Base-by-base conservation (phyloP, 2,888 invertebrate genomes). In the Nipponacmea schrenckii region DNA sequence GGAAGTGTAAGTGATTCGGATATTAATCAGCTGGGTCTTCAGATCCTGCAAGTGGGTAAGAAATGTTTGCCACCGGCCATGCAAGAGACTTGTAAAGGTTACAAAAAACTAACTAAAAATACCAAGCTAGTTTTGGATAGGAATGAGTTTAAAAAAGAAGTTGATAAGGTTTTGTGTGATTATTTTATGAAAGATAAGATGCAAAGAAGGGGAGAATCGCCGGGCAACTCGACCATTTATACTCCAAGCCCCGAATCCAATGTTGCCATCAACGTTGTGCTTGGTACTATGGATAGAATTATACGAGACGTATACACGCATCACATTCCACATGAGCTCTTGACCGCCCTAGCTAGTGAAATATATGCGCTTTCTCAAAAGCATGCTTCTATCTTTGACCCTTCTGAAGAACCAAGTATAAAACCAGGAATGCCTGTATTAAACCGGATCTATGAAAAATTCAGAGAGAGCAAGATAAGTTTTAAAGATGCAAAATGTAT, bases 401-500 rank as follows among this genome's bases (percentile, higher is more conserved):
- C 31, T 14, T 26, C 48, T 26, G 56, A 56, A 68, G 56, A 39
- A 31, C 15, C 56, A 10, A 3, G 4, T 31, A 24, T 26, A 39
- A 24, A 50, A 4, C 4, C 17, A 56, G 39, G 31, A 31, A 39
- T 65, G 56, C 45, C 70, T 63, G 71, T 27, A 64, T 69, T 62
- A 70, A 71, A 20, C 73, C 76, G 7, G 64, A 62, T 64, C 26
- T 78, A n/a, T 50, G 64, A 14, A 69, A 70, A 20, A 76, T 81
- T 81, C 2, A 72, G 68, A 62, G 68, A 69, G 31, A 80, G 81
- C 50, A 68, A 66, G 12, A 69, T 82, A 1, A 46, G 63, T 14
- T 64, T 70, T 46, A 48, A 63, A 1, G 79, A 79, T 44, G 75
- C 77, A 5, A 75, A 79, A 48, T 65, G 70, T 63, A 74, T 81